Conservation (phyloP, 2,113 vertebrate genomes). For the Aphyosemion australe region DNA sequence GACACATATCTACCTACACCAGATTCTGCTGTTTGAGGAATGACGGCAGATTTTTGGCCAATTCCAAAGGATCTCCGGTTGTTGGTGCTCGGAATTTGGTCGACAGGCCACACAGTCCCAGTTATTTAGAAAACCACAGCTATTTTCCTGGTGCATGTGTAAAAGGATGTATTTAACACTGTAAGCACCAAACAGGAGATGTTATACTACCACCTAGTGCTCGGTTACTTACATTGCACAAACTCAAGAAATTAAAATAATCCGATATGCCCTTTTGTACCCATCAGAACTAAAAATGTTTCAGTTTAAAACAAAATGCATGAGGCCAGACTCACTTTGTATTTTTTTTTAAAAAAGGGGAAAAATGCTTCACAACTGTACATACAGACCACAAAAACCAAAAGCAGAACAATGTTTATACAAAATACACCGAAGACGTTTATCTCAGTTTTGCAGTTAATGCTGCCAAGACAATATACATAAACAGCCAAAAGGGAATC, state of each 20-base stretch:
- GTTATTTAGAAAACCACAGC: neutral
- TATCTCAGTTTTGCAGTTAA: too few relatives aligned
- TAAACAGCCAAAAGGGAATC: constrained; percentile 13
- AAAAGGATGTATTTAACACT: too few relatives aligned
- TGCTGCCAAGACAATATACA: neutral
- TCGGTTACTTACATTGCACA: neutral
- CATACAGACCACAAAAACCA: constrained; percentile 36
- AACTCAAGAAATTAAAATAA: too few relatives aligned
- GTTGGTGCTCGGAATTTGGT: neutral
- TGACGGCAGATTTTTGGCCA: too few relatives aligned
- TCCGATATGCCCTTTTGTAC: too few relatives aligned
- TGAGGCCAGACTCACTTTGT: constrained; percentile 25
- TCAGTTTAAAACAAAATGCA: constrained; percentile 49
- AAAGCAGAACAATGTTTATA: constrained; percentile 30
- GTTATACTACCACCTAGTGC: constrained; percentile 55
- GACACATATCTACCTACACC: neutral
- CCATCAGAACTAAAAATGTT: constrained; percentile 18
- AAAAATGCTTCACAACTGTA: constrained; percentile 35
- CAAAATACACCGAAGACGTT: constrained; percentile 11
- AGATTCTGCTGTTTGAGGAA: too few relatives aligned
- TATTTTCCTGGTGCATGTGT: neutral
- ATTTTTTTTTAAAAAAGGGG: constrained; percentile 16
- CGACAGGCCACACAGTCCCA: constrained; percentile 21
- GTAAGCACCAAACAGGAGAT: neutral
- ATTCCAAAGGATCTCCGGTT: too few relatives aligned